Conservation (phyloP, 2,113 vertebrate species). For the Puma concolor region DNA sequence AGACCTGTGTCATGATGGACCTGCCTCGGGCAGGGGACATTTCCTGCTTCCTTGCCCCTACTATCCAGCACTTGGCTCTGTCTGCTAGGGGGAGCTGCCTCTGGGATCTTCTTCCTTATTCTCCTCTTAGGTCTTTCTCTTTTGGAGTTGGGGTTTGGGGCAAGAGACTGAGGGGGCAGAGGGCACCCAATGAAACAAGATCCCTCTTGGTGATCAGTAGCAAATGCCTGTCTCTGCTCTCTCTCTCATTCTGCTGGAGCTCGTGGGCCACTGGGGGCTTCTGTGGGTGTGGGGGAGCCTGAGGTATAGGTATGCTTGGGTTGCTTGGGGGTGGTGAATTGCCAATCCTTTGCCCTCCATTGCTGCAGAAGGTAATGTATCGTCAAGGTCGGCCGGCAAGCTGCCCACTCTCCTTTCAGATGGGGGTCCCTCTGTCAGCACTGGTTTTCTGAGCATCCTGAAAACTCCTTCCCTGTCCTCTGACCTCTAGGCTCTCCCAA, state of each 20-base stretch:
- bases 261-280: no score
- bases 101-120: neutral
- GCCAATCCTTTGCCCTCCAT: no score
- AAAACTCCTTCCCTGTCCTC: neutral
- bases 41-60: neutral
- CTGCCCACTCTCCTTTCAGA: neutral
- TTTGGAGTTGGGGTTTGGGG: neutral
- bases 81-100: fast-evolving
- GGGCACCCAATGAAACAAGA: neutral
- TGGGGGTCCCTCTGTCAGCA: neutral
- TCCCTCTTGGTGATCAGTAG: neutral
- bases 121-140: neutral
- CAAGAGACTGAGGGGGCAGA: neutral
- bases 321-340: neutral
- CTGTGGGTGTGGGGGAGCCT: no score
- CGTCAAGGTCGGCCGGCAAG: neutral
- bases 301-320: neutral
- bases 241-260: neutral
- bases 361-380: no score
- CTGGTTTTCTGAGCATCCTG: neutral
- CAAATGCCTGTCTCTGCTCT: neutral
- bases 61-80: neutral
- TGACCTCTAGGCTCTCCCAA: neutral
- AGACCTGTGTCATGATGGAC: no score
- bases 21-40: fast-evolving